A percentile compares a stretch with the other conserved stretches of the same genome.
These are phyloP conservation scores for Sicus ferrugineus DNA, from an alignment of 2,888 invertebrate species.

Conservation along the genomic window DNA sequence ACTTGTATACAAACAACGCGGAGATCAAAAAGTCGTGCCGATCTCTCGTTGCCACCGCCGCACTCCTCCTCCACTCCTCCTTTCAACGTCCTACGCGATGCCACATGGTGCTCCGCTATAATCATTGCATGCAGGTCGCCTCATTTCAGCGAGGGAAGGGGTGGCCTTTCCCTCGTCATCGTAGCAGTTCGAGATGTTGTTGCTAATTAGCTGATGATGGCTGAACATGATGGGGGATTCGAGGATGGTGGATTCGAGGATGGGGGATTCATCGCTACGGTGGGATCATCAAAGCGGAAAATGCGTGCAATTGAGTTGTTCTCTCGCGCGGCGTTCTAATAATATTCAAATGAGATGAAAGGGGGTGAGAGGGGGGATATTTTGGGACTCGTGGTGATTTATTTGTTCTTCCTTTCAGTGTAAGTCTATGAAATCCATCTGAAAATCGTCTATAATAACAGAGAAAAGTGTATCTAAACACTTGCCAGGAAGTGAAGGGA, in stretches of 20 bases:
- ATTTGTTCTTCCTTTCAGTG: too few relatives aligned
- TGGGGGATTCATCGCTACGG: too few relatives aligned
- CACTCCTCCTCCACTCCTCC: background rate
- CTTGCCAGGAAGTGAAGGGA: too few relatives aligned
- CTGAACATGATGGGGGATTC: slow-evolving; percentile 17
- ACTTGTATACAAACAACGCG: slow-evolving; percentile 64
- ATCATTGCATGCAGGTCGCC: background rate
- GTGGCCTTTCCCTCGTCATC: background rate
- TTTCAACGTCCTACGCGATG: slow-evolving; percentile 1
- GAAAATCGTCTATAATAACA: too few relatives aligned
- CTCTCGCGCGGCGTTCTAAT: slow-evolving; percentile 10
- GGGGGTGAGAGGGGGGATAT: too few relatives aligned
- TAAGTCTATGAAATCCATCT: too few relatives aligned
- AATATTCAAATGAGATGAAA: background rate
- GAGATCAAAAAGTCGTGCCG: slow-evolving; percentile 59
- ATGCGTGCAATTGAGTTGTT: slow-evolving; percentile 5
- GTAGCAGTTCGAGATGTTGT: slow-evolving; percentile 8
- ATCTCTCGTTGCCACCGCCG: background rate
- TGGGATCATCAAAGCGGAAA: background rate
- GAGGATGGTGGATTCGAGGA: background rate
- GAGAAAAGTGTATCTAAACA: too few relatives aligned
- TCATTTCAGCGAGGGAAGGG: background rate
- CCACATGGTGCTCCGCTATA: slow-evolving; percentile 7
- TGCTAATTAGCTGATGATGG: slow-evolving; percentile 32
- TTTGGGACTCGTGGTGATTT: too few relatives aligned